These are phyloP conservation scores for Nothoprocta perdicaria DNA, from an alignment of 2,113 vertebrate species.

Conservation along the genomic window DNA sequence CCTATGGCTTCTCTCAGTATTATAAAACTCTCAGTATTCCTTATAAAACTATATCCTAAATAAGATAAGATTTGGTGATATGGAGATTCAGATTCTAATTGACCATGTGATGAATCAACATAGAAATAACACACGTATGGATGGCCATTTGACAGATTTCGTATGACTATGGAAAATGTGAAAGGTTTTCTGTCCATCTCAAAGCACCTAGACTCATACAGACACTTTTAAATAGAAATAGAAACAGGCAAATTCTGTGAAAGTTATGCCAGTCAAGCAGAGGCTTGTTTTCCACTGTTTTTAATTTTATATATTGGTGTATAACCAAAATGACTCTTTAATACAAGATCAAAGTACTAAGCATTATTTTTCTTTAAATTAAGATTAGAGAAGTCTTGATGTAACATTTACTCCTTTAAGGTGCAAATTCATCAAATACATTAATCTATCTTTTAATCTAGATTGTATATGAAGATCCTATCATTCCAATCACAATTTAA, in stretches of 20 bases:
- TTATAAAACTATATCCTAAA: accelerated
- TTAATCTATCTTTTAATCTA: not conserved
- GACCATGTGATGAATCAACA: not conserved
- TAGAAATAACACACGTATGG: accelerated
- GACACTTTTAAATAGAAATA: not conserved
- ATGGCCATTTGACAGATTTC: not conserved
- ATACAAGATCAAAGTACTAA: not conserved
- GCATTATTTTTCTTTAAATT: not conserved
- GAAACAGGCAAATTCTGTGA: not conserved
- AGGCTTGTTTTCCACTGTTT: not conserved
- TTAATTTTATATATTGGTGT: not conserved
- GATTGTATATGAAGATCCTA: not conserved
- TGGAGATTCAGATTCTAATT: not conserved
- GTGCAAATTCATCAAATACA: not conserved
- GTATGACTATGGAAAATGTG: not conserved
- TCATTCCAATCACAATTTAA: not conserved
- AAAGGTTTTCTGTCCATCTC: not conserved
- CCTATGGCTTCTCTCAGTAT: not conserved
- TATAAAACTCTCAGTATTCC: not conserved
- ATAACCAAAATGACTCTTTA: not conserved
- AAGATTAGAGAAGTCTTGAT: not conserved
- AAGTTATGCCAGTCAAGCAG: accelerated
- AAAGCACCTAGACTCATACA: not conserved
- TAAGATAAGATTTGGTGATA: too few relatives aligned
- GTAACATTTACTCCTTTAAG: not conserved